Evolutionary conservation across 2,797 vertebrate species (phyloP).

Genomic region (Tadarida brasiliensis): DNA sequence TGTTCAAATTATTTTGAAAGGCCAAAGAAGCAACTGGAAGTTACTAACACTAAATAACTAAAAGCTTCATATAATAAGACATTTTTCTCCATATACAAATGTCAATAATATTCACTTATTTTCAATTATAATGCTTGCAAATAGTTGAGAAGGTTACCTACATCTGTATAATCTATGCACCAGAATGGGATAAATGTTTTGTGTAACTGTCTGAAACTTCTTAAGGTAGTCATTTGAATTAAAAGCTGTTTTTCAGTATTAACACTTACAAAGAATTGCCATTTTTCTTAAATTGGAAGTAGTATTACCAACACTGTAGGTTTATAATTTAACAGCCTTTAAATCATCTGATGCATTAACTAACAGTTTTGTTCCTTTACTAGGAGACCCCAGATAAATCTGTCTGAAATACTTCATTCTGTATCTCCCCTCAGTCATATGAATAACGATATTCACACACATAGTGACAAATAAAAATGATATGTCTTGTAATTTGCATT

Average conservation of each 20-base stretch:
- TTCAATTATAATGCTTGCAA: background rate
- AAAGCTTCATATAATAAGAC: background rate
- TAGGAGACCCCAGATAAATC: background rate
- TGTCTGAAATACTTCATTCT: background rate
- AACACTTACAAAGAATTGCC: background rate
- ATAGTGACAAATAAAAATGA: background rate
- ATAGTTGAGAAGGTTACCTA: background rate
- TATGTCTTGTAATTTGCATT: background rate
- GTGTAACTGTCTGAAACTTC: background rate
- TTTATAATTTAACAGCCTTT: background rate
- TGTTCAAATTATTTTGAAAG: slow-evolving; percentile 23
- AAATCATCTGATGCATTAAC: background rate
- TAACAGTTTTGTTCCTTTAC: background rate
- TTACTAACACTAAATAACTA: background rate
- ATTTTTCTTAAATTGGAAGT: background rate
- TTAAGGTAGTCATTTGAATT: background rate
- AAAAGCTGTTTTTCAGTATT: slow-evolving; percentile 21
- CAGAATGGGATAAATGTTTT: background rate
- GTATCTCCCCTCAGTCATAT: background rate
- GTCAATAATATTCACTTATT: background rate
- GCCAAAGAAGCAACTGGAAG: background rate
- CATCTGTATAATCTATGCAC: background rate
- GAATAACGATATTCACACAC: background rate
- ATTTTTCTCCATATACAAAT: slow-evolving; percentile 29
- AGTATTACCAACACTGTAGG: background rate